These are phyloP conservation scores for Caenorhabditis tropicalis DNA, from an alignment of 1,140 invertebrate species.

Conservation along the genomic window DNA sequence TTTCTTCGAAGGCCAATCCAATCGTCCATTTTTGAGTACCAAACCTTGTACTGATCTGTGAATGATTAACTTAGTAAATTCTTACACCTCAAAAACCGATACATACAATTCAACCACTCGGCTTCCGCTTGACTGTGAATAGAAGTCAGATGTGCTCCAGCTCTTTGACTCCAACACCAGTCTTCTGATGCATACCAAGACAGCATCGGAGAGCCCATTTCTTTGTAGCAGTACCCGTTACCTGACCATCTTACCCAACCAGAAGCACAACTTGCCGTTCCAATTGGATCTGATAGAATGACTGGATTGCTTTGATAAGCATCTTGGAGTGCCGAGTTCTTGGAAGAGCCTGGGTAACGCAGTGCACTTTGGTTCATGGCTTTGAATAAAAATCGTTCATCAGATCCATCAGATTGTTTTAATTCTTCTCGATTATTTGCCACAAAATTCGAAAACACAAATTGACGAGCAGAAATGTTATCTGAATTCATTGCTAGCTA, in stretches of 20 bases:
- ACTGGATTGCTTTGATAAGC: background rate
- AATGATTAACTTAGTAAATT: too few species aligned
- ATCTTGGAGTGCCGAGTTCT: background rate
- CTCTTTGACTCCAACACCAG: background rate
- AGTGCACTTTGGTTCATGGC: background rate
- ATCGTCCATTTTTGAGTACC: conserved; percentile 15
- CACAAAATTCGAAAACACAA: background rate
- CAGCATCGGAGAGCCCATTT: background rate
- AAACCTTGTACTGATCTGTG: background rate
- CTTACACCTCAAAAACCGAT: too few species aligned
- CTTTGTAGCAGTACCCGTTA: background rate
- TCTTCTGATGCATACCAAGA: conserved; percentile 7
- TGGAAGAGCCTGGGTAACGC: background rate
- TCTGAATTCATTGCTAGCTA: background rate
- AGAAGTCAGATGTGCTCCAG: background rate
- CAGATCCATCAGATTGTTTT: background rate
- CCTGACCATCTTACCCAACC: background rate
- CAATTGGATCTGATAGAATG: background rate
- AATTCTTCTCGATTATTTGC: background rate
- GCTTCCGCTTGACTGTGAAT: conserved; percentile 3
- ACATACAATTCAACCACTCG: background rate
- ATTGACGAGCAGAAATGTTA: background rate
- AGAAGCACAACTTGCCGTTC: conserved; percentile 2
- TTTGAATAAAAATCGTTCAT: background rate
- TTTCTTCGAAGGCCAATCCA: conserved; percentile 6